Evolutionary conservation across 2,113 vertebrate genomes (phyloP), one percentile per base, ranked within the genome.

Genomic region (Pachycephala philippinensis): DNA sequence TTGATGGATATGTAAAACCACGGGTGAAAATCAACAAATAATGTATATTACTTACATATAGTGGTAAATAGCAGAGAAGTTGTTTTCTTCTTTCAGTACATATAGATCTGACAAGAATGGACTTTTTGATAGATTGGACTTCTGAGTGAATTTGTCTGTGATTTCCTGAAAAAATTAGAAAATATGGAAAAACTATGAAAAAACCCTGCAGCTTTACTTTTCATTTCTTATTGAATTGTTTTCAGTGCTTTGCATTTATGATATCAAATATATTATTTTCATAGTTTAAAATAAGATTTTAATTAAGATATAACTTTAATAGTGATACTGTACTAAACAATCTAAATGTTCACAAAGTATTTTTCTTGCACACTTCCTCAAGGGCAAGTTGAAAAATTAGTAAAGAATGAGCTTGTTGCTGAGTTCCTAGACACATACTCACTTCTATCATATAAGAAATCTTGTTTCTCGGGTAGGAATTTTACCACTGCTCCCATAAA

Each of bases 61-160:
- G 13, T 4, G 65, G 26, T 45, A 79, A 11, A 45, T 16, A 69
- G 15, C 3, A 82, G 16, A 76, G 20, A 84, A 79, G 14, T 18
- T 91, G 20, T 37, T 88, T 71, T 39, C 52, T 83, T 85, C 12
- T 54, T 84, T 79, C 33, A 72, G 18, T 47, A 70, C 9, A 22
- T 49, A 97, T 97, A 71, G 86, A 97, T 78, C 83, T 93, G 59
- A 71, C 52, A 89, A 97, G 95, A 49, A 91, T 78, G 35, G 37
- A 69, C 90, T 81, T 78, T 84, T 45, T 79, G 87, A 81, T 20
- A 89, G 4, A 66, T 95, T 96, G 63, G 92, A 98, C 60, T 94
- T 91, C 70, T 91, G 52, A 87, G 97, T 95, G 35, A 97, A 97
- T 86, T 98, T 87, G 70, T 94, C 57, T 89, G 89, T 97, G 65